Conservation (phyloP, 2,113 vertebrate genomes). For the Recurvirostra avosetta region DNA sequence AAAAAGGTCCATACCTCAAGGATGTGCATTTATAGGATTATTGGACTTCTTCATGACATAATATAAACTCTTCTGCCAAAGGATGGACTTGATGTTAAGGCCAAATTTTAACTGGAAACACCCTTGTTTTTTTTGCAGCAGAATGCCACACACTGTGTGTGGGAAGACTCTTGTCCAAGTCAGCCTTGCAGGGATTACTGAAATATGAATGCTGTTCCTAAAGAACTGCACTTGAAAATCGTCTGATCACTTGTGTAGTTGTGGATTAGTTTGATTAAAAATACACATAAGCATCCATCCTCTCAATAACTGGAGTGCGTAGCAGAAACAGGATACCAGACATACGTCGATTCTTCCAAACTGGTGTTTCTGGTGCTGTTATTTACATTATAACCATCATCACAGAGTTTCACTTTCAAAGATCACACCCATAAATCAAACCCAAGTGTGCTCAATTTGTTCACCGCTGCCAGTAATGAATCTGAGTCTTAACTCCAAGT, state of each 20-base stretch:
- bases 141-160: slow-evolving; percentile 14
- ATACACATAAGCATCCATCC: neutral
- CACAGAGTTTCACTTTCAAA: neutral
- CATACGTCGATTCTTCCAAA: neutral
- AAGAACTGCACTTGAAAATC: slow-evolving; percentile 59
- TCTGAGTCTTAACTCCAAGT: neutral
- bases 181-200: slow-evolving; percentile 10
- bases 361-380: neutral
- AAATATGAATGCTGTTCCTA: slow-evolving; percentile 40
- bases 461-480: neutral
- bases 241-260: neutral
- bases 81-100: slow-evolving; percentile 12
- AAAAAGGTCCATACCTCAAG: slow-evolving; percentile 20
- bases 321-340: neutral
- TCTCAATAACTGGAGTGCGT: neutral
- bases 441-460: neutral
- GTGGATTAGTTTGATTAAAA: neutral
- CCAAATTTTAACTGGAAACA: slow-evolving; percentile 58
- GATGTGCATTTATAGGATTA: slow-evolving; percentile 16
- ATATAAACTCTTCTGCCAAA: slow-evolving; percentile 35
- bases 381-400: neutral
- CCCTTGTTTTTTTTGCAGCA: slow-evolving; percentile 2
- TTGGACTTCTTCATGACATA: slow-evolving; percentile 21
- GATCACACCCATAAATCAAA: slow-evolving; percentile 15
- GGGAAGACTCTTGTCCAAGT: slow-evolving; percentile 17